Evolutionary conservation across 2,797 vertebrate genomes (phyloP).

Genomic region (Synanceia verrucosa): DNA sequence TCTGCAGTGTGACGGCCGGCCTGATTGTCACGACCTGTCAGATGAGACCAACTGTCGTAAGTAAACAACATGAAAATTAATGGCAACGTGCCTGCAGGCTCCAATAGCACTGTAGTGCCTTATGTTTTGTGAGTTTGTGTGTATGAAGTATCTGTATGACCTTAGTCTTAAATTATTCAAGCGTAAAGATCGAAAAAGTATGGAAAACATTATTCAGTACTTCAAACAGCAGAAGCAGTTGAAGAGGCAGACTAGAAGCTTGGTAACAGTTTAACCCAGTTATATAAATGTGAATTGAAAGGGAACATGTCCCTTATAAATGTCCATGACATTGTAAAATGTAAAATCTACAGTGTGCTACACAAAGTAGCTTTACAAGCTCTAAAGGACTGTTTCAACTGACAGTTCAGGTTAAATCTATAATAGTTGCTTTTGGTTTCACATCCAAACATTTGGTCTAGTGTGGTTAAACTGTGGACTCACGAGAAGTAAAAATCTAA

Average conservation of each 20-base stretch:
- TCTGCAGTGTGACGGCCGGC: slow-evolving; percentile 72
- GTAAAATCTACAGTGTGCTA: neutral
- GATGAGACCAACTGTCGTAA: slow-evolving; percentile 81
- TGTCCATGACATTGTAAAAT: neutral
- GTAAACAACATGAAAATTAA: slow-evolving; percentile 37
- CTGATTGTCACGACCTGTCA: slow-evolving; percentile 78
- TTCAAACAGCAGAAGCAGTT: neutral
- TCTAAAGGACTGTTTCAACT: neutral
- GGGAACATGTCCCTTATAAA: neutral
- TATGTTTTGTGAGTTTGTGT: neutral
- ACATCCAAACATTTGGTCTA: neutral
- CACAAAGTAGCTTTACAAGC: neutral
- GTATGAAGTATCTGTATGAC: neutral
- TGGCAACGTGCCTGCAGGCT: neutral
- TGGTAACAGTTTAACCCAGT: neutral
- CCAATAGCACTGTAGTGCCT: neutral
- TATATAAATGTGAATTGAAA: neutral
- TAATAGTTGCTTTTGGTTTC: neutral
- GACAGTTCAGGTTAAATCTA: neutral
- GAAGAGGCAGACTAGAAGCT: neutral
- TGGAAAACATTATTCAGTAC: neutral
- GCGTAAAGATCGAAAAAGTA: neutral
- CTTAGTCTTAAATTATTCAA: neutral
- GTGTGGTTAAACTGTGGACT: neutral
- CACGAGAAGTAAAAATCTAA: neutral